phyloP scores from a whole-genome alignment of 2,888 invertebrate genomes.

The Rhingia rostrata region DNA sequence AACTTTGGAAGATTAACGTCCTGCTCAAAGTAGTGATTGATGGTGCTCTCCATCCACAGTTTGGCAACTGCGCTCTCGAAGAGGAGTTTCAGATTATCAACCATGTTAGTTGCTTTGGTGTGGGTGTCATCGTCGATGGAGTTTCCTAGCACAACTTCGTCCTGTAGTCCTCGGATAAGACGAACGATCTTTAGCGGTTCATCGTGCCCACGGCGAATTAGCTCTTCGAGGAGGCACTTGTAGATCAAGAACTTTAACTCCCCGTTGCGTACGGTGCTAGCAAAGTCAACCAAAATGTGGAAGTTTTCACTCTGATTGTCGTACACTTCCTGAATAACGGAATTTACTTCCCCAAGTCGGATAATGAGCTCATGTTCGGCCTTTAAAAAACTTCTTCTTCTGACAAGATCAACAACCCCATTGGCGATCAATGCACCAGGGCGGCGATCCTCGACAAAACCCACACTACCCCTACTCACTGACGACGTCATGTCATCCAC shows the following conservation, averaged over 20 bases:
- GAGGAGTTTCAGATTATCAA: constrained; percentile 51
- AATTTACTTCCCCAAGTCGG: constrained; percentile 14
- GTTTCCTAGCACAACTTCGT: constrained; percentile 48
- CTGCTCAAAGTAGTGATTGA: constrained; percentile 39
- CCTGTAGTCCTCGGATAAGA: constrained; percentile 57
- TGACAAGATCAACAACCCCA: constrained; percentile 19
- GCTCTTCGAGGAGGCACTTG: constrained; percentile 54
- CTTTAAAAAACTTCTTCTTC: constrained; percentile 18
- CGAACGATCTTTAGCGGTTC: constrained; percentile 57
- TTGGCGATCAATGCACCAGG: neutral
- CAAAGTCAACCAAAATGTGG: constrained; percentile 52
- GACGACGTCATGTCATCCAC: neutral
- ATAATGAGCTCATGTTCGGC: constrained; percentile 49
- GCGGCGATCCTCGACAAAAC: neutral
- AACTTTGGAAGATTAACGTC: constrained; percentile 38
- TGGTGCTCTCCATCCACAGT: constrained; percentile 57
- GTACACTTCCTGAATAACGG: constrained; percentile 42
- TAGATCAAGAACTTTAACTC: constrained; percentile 55
- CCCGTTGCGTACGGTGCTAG: constrained; percentile 48
- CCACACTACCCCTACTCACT: neutral
- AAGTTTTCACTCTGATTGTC: constrained; percentile 54
- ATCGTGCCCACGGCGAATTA: constrained; percentile 53
- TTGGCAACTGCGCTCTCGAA: constrained; percentile 63
- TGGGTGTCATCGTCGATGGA: constrained; percentile 38
- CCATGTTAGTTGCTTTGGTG: constrained; percentile 60